phyloP scores from a whole-genome alignment of 92 coral and sea anemone genomes.

The Porites evermanni region DNA sequence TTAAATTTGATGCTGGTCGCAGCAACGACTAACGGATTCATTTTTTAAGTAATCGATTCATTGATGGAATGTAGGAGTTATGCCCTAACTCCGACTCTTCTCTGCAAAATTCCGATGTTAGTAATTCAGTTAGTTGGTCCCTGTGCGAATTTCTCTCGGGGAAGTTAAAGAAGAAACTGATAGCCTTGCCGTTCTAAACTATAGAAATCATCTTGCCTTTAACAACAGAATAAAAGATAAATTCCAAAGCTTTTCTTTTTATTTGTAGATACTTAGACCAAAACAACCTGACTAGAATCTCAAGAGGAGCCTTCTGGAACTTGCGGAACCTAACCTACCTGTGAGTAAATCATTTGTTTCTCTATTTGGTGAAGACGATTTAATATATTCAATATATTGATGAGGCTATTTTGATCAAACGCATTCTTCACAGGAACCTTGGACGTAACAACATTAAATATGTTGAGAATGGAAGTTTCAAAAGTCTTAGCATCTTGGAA shows the following conservation, averaged over 20 bases:
- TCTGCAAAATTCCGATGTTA: no score
- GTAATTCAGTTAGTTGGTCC: no score
- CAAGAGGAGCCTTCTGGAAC: slow-evolving; percentile 5
- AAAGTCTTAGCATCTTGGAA: background rate
- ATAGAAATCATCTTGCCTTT: no score
- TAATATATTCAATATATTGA: background rate
- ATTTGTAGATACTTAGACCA: background rate
- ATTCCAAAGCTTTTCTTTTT: background rate
- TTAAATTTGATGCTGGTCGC: no score
- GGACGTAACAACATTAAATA: background rate
- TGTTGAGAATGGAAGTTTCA: background rate
- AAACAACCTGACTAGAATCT: slow-evolving; percentile 6
- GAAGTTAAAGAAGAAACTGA: no score
- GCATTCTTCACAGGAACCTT: background rate
- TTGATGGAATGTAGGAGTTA: no score
- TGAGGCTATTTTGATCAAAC: background rate
- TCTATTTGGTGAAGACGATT: background rate
- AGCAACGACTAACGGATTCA: no score
- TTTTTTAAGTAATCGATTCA: no score
- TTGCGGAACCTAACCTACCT: background rate
- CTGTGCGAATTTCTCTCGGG: no score
- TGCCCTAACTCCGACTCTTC: no score
- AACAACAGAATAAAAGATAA: no score
- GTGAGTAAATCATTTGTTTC: background rate
- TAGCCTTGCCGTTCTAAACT: no score